A percentile compares a stretch with the other conserved stretches of the same genome.
Conservation (phyloP, 2,113 vertebrate genomes). For the Pollimyrus isidori region DNA sequence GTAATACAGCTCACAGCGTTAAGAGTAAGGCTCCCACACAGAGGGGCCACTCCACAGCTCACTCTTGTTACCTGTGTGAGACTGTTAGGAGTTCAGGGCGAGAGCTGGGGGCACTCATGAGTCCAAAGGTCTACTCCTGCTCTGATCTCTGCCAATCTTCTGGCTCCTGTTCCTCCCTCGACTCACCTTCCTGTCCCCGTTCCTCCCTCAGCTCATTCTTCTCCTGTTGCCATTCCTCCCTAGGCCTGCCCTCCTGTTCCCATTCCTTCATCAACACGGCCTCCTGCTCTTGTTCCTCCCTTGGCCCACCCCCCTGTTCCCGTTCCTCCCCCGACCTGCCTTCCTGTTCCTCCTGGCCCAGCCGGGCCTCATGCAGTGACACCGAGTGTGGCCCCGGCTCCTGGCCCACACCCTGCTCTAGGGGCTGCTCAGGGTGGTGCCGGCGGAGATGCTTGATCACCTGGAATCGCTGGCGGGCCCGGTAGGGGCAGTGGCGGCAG, state of each 20-base stretch:
- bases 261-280: neutral
- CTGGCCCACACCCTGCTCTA: conserved; percentile 71
- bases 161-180: neutral
- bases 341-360: conserved; percentile 53
- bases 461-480: conserved; percentile 93
- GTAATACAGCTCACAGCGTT: neutral
- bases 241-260: neutral
- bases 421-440: conserved; percentile 72
- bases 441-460: conserved; percentile 79
- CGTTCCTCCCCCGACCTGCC: neutral
- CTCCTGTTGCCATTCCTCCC: neutral
- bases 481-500: conserved; percentile 83
- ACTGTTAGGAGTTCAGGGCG: neutral
- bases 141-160: neutral
- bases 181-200: neutral
- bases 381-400: conserved; percentile 60
- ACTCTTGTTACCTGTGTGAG: neutral
- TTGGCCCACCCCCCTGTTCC: neutral
- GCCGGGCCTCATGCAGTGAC: neutral
- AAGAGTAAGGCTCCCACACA: neutral
- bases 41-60: neutral
- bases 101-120: neutral
- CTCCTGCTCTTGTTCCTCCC: neutral
- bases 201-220: neutral
- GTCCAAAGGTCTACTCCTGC: neutral